These are phyloP conservation scores for Dendroctonus ponderosae DNA, from an alignment of 1,140 invertebrate genomes.

Conservation along the genomic window DNA sequence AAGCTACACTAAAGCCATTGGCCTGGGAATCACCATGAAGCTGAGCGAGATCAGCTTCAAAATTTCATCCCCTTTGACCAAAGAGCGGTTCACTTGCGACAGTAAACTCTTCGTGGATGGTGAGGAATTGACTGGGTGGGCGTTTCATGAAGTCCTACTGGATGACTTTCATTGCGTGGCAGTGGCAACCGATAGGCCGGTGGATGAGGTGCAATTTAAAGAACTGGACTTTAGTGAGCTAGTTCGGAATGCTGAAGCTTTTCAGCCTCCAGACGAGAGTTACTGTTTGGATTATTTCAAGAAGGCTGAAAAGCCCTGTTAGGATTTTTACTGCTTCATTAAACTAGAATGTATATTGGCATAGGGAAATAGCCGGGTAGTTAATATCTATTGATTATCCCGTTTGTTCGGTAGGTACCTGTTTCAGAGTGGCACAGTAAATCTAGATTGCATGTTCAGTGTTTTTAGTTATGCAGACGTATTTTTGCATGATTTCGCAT, in stretches of 20 bases:
- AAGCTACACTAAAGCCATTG: conserved; percentile 89
- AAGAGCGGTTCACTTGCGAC: conserved; percentile 58
- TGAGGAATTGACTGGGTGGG: conserved; percentile 64
- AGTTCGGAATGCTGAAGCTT: conserved; percentile 55
- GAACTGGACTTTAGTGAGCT: conserved; percentile 58
- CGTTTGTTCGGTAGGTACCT: conserved; percentile 14
- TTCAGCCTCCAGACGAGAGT: conserved; percentile 55
- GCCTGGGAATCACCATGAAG: conserved; percentile 78
- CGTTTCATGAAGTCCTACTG: conserved; percentile 85
- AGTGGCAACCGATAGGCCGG: conserved; percentile 61
- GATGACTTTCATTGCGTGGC: conserved; percentile 77
- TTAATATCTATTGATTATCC: neutral
- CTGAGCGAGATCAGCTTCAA: conserved; percentile 75
- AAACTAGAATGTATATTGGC: conserved; percentile 1
- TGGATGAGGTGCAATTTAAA: conserved; percentile 48
- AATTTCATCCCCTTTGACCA: conserved; percentile 55
- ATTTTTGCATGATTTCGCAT: conserved; percentile 18
- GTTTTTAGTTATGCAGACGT: conserved; percentile 10
- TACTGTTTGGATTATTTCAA: conserved; percentile 53
- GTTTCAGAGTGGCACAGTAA: conserved; percentile 30
- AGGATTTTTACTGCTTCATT: neutral
- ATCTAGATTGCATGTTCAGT: conserved; percentile 32
- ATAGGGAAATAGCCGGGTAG: neutral
- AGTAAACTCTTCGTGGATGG: conserved; percentile 69
- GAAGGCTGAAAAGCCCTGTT: conserved; percentile 40